These are phyloP conservation scores for Pterostichus madidus DNA, from an alignment of 2,888 invertebrate genomes.

Conservation along the genomic window DNA sequence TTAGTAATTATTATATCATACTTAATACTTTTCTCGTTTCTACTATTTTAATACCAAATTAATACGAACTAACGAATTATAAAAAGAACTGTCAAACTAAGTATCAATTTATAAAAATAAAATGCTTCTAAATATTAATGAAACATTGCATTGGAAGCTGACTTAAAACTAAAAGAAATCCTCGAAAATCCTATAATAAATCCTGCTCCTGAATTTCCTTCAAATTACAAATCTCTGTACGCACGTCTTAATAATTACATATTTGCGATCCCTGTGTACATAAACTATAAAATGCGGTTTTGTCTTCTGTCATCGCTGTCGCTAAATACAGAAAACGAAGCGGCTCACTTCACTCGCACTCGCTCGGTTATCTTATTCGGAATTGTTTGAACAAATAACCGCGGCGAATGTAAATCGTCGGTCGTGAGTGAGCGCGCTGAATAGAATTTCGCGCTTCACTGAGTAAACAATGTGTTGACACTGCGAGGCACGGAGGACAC, in stretches of 20 bases:
- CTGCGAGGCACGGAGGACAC: slow-evolving; percentile 31
- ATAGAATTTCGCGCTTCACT: slow-evolving; percentile 59
- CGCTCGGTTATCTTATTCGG: slow-evolving; percentile 44
- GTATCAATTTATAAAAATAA: too few species aligned
- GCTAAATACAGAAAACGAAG: slow-evolving; percentile 10
- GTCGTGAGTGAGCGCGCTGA: slow-evolving; percentile 42
- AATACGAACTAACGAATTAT: too few species aligned
- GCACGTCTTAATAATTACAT: not conserved
- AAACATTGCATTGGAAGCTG: too few species aligned
- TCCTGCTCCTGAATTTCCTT: too few species aligned
- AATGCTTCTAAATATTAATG: too few species aligned
- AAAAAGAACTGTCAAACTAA: too few species aligned
- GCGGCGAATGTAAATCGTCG: slow-evolving; percentile 60
- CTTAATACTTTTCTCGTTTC: too few species aligned
- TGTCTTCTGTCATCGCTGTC: too few species aligned
- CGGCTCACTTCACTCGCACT: slow-evolving; percentile 5
- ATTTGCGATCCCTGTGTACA: not conserved
- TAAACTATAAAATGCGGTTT: not conserved
- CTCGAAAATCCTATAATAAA: too few species aligned
- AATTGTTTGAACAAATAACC: slow-evolving; percentile 64
- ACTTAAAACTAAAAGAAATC: too few species aligned
- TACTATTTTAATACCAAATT: too few species aligned
- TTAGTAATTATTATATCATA: too few species aligned
- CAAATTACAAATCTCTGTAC: not conserved
- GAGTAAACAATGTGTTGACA: slow-evolving; percentile 64